Evolutionary conservation across 2,113 vertebrate species (phyloP), one percentile per base, ranked within the genome.

Genomic region (Phrynosoma blainvillii): DNA sequence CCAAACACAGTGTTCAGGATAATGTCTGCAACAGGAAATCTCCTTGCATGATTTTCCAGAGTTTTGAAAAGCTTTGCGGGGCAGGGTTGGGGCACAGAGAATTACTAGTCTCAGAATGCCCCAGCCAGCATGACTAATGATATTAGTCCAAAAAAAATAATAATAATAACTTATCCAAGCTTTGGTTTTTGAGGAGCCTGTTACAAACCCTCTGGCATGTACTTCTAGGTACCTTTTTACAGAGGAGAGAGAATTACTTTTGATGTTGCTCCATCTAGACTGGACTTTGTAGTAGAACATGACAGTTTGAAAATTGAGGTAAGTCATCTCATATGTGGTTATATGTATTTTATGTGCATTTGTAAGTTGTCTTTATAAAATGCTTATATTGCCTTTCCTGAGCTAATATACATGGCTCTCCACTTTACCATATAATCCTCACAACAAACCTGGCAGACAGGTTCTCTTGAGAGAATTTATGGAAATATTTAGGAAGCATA

Each of bases 161-260:
- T n/a, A 36, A 36, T 36, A 36, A 16, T 62, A 62, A 59, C 14
- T 59, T 13, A 62, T 16, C 59, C 59, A 62, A 62, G 59, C 14
- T 62, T 18, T 62, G 59, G 20, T 0, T 66, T 32, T 70, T 32
- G 12, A 70, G 59, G 11, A 65, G 36, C 5, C 30, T 9, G 23
- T 36, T 42, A 14, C 11, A 68, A 32, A 32, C 56, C 10, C 89
- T 52, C 59, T 89, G 14, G 90, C 47, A 23, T 83, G 21, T 88
- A 86, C 79, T 96, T 95, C 54, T 92, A 99, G 99, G 96, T 99
- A 80, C 99, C 99, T 0, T 99, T 98, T 96, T 99, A 99, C 93
- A 95, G 98, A 80, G 99, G 99, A 30, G 99, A 99, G 90, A 97
- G 99, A 92, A 99, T 99, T 93, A 99, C 99, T 0, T 99, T 99